phyloP scores from a whole-genome alignment of 2,888 invertebrate species.

The Scelioninae gen. 1 region DNA sequence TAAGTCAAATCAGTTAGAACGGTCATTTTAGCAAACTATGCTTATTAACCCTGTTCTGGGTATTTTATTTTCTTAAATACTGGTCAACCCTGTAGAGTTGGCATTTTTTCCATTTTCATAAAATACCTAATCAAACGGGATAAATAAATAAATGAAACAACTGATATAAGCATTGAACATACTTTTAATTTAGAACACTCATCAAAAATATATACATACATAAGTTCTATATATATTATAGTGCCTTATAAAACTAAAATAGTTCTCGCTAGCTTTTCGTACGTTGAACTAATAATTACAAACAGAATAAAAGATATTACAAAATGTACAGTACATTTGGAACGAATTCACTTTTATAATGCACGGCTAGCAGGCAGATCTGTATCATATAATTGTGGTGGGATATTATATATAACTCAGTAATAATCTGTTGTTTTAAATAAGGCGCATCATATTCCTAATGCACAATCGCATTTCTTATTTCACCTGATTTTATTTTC shows the following conservation, averaged over 20 bases:
- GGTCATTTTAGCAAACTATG: too few relatives aligned
- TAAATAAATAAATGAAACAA: not conserved
- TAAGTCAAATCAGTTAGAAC: too few relatives aligned
- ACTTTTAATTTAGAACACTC: conserved; percentile 84
- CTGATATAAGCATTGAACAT: conserved; percentile 79
- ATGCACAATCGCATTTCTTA: conserved; percentile 64
- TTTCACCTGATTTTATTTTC: conserved; percentile 37
- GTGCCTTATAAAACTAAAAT: conserved; percentile 80
- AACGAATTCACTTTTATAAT: conserved; percentile 76
- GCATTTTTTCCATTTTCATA: too few relatives aligned
- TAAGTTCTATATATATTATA: conserved; percentile 81
- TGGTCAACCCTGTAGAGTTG: too few relatives aligned
- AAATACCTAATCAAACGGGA: too few relatives aligned
- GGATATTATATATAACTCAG: conserved; percentile 40
- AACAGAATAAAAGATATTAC: conserved; percentile 80
- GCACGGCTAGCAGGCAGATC: conserved; percentile 73
- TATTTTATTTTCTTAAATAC: too few relatives aligned
- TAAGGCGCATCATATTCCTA: conserved; percentile 41
- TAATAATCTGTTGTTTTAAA: conserved; percentile 49
- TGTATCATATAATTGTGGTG: conserved; percentile 70
- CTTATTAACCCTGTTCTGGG: too few relatives aligned
- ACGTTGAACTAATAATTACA: conserved; percentile 81
- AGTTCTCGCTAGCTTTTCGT: conserved; percentile 75
- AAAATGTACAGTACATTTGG: conserved; percentile 83
- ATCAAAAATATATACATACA: conserved; percentile 83